Conservation (phyloP, 2,113 vertebrate genomes). For the Coracopsis vasa region DNA sequence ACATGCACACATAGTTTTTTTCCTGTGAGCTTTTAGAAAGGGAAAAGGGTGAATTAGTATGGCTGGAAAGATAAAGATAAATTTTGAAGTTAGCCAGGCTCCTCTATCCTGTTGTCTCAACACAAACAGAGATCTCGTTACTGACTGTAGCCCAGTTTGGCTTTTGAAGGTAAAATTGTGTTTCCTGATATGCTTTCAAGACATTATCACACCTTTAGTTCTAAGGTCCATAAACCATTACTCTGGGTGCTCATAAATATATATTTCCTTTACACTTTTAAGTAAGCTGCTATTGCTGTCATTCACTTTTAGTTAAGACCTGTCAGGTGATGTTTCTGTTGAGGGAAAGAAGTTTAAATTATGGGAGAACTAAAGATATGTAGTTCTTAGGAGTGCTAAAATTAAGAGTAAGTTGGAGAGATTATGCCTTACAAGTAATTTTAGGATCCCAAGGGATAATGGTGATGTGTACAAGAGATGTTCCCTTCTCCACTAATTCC, state of each 20-base stretch:
- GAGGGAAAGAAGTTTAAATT: conserved; percentile 61
- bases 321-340: conserved; percentile 62
- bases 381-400: conserved; percentile 50
- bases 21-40: not conserved
- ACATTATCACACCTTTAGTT: conserved; percentile 28
- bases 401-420: conserved; percentile 56
- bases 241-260: conserved; percentile 61
- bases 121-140: not conserved
- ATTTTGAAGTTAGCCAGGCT: not conserved
- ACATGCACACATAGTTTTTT: not conserved
- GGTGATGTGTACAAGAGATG: conserved; percentile 22
- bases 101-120: not conserved
- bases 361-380: not conserved
- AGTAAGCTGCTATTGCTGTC: conserved; percentile 62
- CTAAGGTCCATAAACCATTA: conserved; percentile 21
- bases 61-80: not conserved
- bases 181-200: conserved; percentile 12
- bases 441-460: conserved; percentile 42
- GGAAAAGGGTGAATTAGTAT: not conserved
- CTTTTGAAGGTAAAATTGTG: conserved; percentile 13
- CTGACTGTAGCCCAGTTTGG: not conserved
- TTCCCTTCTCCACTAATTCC: conserved; percentile 30
- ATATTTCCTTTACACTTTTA: conserved; percentile 50
- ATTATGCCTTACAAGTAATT: conserved; percentile 61
- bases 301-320: conserved; percentile 67